Base-by-base conservation (phyloP, 2,113 vertebrate species). In the Psammodynastes pulverulentus region DNA sequence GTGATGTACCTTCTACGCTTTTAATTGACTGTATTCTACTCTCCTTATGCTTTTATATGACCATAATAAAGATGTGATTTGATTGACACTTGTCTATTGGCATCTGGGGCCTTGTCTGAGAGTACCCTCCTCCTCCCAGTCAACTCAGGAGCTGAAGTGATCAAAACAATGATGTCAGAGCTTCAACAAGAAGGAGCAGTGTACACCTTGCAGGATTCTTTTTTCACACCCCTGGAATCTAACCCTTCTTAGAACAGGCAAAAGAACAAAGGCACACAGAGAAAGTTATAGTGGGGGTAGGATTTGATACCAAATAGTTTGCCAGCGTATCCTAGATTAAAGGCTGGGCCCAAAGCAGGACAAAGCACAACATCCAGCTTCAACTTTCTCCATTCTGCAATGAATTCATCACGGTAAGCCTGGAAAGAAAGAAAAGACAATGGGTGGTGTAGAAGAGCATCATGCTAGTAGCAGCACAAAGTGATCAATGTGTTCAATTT, bases 331-430 rank as follows among this genome's bases (percentile, higher is more conserved):
- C 95, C 89, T 0, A 97, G 93, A 95, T 98, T 98, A 96, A 95
- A 97, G 72, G 98, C 98, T 15, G 98, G 99, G 52, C 98, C 98
- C 54, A 98, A 92, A 0, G 94, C 87, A 0, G 99, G 99, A 84
- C 98, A 99, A 9, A 99, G 97, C 87, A 99, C 88, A 91, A 98
- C 98, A 34, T 99, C 98, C 85, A 99, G 96, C 56, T 98, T 94
- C 86, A 97, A 95, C 8, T 96, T 96, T 94, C 90, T 98, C 98
- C 99, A 99, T n/a, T 98, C 97, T 9, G 95, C 89, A 4, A 98
- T 96, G 13, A 98, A 98, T 1, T 98, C 97, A 0, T 92, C 2
- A 15, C 94, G 88, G 96, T 98, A 99, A 86, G 95, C 96, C 98
- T 99, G 87, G 67, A 51, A 86, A 93, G 3, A 89, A 0, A 88